Conservation (phyloP, 2,797 vertebrate species). For the Gymnopithys bicolor region DNA sequence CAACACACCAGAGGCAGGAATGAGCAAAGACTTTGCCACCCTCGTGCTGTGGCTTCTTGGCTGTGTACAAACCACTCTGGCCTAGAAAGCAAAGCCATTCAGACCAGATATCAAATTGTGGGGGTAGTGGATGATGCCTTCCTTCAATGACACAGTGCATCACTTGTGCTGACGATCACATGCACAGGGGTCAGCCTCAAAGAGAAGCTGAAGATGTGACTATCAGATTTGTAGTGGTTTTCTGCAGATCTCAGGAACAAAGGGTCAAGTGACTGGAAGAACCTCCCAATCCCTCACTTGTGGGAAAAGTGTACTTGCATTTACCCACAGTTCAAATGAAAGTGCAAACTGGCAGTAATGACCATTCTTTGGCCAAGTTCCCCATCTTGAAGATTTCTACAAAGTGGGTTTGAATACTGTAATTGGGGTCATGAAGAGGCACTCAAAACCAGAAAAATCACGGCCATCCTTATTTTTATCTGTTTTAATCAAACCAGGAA, state of each 20-base stretch:
- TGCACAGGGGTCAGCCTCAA: neutral
- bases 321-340: neutral
- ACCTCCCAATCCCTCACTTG: neutral
- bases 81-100: neutral
- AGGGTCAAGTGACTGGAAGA: neutral
- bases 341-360: neutral
- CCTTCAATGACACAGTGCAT: neutral
- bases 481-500: neutral
- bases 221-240: neutral
- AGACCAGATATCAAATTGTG: neutral
- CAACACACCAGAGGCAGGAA: fast-evolving
- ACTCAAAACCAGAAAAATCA: neutral
- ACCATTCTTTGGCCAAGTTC: neutral
- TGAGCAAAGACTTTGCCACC: neutral
- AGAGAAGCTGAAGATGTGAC: neutral
- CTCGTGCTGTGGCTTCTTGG: neutral
- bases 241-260: neutral
- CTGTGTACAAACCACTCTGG: neutral
- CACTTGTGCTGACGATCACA: neutral
- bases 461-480: neutral
- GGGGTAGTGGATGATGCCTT: neutral
- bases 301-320: neutral
- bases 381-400: neutral
- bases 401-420: neutral
- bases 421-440: neutral